Conservation (phyloP, 2,797 vertebrate species). For the Gymnoscopelus microlampas region DNA sequence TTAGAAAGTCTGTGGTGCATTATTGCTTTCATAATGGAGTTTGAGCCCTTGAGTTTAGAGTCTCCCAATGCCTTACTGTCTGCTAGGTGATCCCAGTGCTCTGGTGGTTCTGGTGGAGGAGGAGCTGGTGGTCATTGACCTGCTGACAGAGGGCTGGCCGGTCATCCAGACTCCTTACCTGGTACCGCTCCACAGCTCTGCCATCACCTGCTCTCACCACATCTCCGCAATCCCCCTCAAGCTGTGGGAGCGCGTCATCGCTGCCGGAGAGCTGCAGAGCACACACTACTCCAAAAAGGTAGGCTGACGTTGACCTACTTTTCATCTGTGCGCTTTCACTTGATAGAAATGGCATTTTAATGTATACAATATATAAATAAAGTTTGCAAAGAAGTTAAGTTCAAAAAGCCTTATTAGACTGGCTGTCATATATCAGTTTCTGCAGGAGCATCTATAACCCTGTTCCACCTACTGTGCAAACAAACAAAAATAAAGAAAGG, state of each 20-base stretch:
- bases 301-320: conserved; percentile 20
- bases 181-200: conserved; percentile 95
- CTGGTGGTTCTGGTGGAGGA: conserved; percentile 96
- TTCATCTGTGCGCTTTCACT: too few relatives aligned
- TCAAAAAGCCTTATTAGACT: too few relatives aligned
- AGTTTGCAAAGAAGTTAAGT: too few relatives aligned
- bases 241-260: conserved; percentile 92
- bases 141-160: conserved; percentile 91
- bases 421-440: background rate
- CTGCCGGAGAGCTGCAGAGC: conserved; percentile 88
- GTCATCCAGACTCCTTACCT: conserved; percentile 93
- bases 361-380: too few relatives aligned
- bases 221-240: conserved; percentile 95
- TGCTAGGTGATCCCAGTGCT: conserved; percentile 84
- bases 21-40: too few relatives aligned
- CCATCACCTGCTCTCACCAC: conserved; percentile 98
- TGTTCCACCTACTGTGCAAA: background rate
- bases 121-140: conserved; percentile 94
- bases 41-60: too few relatives aligned
- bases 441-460: too few relatives aligned
- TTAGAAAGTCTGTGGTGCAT: too few relatives aligned
- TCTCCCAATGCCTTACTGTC: background rate
- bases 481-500: background rate
- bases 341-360: too few relatives aligned
- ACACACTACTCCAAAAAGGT: conserved; percentile 92